Base-by-base conservation (phyloP, 1,140 invertebrate species). In the Druon quercuslanigerum region DNA sequence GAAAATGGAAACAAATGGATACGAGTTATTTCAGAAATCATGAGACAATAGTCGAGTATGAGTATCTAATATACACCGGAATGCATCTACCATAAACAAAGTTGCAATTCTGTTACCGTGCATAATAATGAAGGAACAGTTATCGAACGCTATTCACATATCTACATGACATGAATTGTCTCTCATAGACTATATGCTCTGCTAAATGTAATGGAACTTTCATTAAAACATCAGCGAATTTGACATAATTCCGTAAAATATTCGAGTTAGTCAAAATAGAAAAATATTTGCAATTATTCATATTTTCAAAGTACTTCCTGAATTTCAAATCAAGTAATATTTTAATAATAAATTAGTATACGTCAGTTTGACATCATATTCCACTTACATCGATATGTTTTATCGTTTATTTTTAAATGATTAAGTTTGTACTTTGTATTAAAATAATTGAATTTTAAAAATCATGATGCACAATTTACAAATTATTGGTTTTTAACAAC, bases 1-100 rank as follows among this genome's bases (percentile, higher is more conserved):
- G 73, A 73, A 79, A 73, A 73, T 51, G 71, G n/a, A 79, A 71
- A 79, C 78, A 79, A 79, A 73, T 71, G 33, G 46, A 25, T 50
- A 40, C 66, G 52, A 71, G 25, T 73, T 57, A 71, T 75, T 79
- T 79, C 57, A 50, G 66, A 56, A 74, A 74, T 78, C 66, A 72
- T 20, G 60, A 66, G 60, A 66, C 60, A 66, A 66, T 66, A 40
- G 60, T 66, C 33, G 25, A 66, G 60, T 66, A 66, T 66, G 60
- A 66, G 60, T 66, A 66, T 66, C 60, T 66, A 66, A 66, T 66
- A 40, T 66, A 66, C 60, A 40, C 60, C 60, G 60, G 60, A 40
- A 66, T 66, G 60, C 40, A 66, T 66, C 25, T 66, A 66, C 60
- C 16, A 66, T 66, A 40, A 66, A 40, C 25, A 66, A 66, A 66